Evolutionary conservation across 2,113 vertebrate genomes (phyloP).

Genomic region (Carassius auratus): DNA sequence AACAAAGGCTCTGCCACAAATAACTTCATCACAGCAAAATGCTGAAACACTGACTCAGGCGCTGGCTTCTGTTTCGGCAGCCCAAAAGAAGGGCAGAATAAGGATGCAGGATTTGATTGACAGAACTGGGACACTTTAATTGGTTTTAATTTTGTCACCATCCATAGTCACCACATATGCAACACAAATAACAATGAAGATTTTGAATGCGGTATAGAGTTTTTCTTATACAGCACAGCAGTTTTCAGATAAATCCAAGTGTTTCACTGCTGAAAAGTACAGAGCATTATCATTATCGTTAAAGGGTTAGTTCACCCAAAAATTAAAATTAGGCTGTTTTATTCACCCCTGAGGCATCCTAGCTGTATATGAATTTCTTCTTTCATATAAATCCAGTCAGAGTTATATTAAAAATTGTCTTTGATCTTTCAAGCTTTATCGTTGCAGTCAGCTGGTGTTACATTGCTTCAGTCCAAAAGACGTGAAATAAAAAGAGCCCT

Average conservation of each 20-base stretch:
- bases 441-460: too few species aligned
- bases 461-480: too few species aligned
- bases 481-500: too few species aligned
- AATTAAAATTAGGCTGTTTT: too few species aligned
- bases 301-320: too few species aligned
- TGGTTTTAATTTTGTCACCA: constrained; percentile 45
- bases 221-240: not conserved
- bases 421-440: too few species aligned
- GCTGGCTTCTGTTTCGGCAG: not conserved
- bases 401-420: too few species aligned
- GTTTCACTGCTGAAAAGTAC: not conserved
- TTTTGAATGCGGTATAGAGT: not conserved
- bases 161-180: not conserved
- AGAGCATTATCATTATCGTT: not conserved
- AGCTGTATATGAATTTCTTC: too few species aligned
- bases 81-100: constrained; percentile 16
- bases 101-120: constrained; percentile 20
- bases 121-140: constrained; percentile 45
- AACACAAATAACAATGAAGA: not conserved
- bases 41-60: constrained; percentile 31
- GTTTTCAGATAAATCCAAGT: not conserved
- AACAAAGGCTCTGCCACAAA: constrained; percentile 73
- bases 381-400: too few species aligned
- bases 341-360: too few species aligned
- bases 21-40: constrained; percentile 67